Evolutionary conservation across 2,888 invertebrate species (phyloP).

Genomic region (Buathra laborator): DNA sequence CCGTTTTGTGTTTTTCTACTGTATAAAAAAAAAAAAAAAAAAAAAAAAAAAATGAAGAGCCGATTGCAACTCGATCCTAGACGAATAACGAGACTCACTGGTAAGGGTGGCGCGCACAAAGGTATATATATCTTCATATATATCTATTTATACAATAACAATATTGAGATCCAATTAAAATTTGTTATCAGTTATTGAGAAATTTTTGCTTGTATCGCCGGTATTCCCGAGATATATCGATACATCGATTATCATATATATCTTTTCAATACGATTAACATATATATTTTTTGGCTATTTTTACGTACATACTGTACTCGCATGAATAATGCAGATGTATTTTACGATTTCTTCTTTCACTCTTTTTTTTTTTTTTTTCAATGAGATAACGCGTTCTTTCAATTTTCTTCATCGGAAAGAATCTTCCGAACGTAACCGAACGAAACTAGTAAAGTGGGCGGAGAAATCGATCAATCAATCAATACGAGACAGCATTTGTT

Average conservation of each 20-base stretch:
- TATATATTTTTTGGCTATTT: conserved; percentile 17
- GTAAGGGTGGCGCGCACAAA: conserved; percentile 59
- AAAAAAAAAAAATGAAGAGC: conserved; percentile 65
- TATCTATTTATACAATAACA: background rate
- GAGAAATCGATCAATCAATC: conserved; percentile 17
- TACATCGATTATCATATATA: conserved; percentile 3
- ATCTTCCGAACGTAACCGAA: background rate
- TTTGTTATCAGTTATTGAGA: conserved; percentile 19
- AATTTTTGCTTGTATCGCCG: background rate
- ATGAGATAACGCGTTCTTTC: background rate
- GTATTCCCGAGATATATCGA: background rate
- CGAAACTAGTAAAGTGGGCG: conserved; percentile 17
- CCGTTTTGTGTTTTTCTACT: background rate
- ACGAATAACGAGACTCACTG: conserved; percentile 66
- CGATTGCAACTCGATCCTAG: conserved; percentile 67
- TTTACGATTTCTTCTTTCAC: background rate
- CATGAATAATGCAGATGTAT: background rate
- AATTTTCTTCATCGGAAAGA: background rate
- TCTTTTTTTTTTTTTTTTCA: background rate
- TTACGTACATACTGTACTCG: background rate
- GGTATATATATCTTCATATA: conserved; percentile 35
- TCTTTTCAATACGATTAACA: background rate
- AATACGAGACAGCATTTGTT: conserved; percentile 74
- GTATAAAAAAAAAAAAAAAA: background rate
- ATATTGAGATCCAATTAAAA: background rate